Evolutionary conservation across 2,797 vertebrate species (phyloP), one percentile per base, ranked within the genome.

Genomic region (Xiphorhynchus erythropygius): DNA sequence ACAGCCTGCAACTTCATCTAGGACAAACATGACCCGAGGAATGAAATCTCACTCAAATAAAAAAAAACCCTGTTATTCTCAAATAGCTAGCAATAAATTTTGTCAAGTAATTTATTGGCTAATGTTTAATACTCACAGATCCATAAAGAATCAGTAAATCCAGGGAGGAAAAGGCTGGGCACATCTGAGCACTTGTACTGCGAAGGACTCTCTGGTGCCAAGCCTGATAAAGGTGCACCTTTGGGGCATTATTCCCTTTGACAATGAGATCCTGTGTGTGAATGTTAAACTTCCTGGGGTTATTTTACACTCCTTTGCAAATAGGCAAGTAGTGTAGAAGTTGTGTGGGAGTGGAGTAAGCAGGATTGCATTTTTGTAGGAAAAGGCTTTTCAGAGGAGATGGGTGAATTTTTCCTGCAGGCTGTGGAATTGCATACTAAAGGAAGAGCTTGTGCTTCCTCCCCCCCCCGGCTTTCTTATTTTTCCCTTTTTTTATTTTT

Each of bases 341-440:
- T 77, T 91, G 95, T 91, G 97, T 96, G 93, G 93, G 96, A 91
- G 91, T 76, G 89, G 89, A 71, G 63, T 69, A 57, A 89, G 30
- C 25, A 53, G 70, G 93, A 87, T 67, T 32, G 55, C 74, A 92
- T 97, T 96, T 96, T 94, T 94, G 71, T 69, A 80, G 71, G 76
- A 97, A 97, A 97, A 89, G 83, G 52, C 77, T 97, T 97, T 97
- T 95, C 77, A 88, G 95, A 96, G 47, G 59, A 92, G 78, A 85
- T 0, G 21, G 67, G 55, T 86, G 82, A 64, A 57, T 84, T 85
- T 86, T 85, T 78, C 84, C 90, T 91, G 57, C 77, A 49, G 88
- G 96, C 89, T 96, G 96, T 94, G 64, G 57, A 92, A 84, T 91
- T 94, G 96, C 95, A 92, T 96, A 95, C 52, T 93, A 94, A 97